Evolutionary conservation across 2,797 vertebrate genomes (phyloP), one percentile per base, ranked within the genome.

Genomic region (Loris lydekkerianus): DNA sequence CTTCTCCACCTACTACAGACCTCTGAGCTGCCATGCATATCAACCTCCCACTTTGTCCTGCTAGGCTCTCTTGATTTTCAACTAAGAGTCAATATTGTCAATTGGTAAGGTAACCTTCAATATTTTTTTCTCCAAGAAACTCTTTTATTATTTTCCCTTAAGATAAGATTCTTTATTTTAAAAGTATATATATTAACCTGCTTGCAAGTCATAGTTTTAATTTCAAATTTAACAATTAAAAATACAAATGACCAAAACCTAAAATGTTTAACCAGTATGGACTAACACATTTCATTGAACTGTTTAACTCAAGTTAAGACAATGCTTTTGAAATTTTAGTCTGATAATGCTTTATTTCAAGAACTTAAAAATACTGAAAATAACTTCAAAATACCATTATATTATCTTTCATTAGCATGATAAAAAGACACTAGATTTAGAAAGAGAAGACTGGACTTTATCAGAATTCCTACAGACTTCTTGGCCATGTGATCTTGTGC

Each of bases 61-160:
- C 7, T 21, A 7, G 34, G 15, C 10, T 63, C 9, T 61, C 70
- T 73, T 78, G 63, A 78, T 43, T 86, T 82, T 65, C 18, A 65
- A 92, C 53, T 58, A n/a, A 81, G 56, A 70, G 6, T 63, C 37
- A n/a, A 10, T 49, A 23, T 49, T 13, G 37, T 63, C 46, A 96
- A 31, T 60, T 84, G 40, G 72, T 65, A 80, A 61, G 65, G 37
- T 63, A 81, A 95, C 69, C 46, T 58, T 31, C 43, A 82, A 58
- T 72, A 82, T 89, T 89, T 82, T 93, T 60, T 88, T 95, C n/a
- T 86, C 34, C 8, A 60, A 89, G 53, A 82, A 82, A 43, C 34
- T 29, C 21, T 89, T 72, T 89, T 81, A 46, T 88, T 75, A 85
- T 85, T 76, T 93, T 76, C 73, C 60, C 20, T 88, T 3, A 49